Base-by-base conservation (phyloP, 37 sponge, comb jelly and placozoan species). In the Theonella swinhoei region DNA sequence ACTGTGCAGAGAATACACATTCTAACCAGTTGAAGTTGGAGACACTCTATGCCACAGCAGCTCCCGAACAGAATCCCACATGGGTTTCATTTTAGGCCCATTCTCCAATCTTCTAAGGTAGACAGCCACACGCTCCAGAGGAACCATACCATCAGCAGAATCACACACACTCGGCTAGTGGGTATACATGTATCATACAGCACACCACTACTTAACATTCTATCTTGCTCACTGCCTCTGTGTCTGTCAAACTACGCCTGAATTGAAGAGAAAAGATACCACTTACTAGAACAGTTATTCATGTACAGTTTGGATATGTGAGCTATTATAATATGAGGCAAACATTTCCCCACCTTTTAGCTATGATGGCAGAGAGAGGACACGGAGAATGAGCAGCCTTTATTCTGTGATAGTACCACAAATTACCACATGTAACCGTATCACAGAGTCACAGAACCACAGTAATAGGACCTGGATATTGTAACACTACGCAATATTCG, bases 21-120 rank as follows among this genome's bases (percentile, higher is more conserved):
- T 40, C n/a, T 47, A 7, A 47, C 54, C 54, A 47, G 54, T 47
- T 47, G 54, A 17, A 14, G 54, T 14, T 7, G 54, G 54, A 47
- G 54, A 47, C 11, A 17, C 54, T 47, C 54, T 47, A 7, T 14
- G 7, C 54, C 54, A 47, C 11, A 47, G 54, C 14, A 47, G 54
- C 14, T 47, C 54, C 7, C 54, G 14, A 14, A 47, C 54, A 17
- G 54, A 47, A 14, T 47, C 54, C 54, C 54, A 47, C 11, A 47
- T 7, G 11, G 69, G 31, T 1, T 68, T 68, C 34, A 68, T 32
- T 3, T 68, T 29, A 31, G 69, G 30, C 69, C 34, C 34, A 33
- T 68, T 68, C 31, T 68, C 69, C 64, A 78, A 39, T 25, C 32
- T 59, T 20, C 78, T 78, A 30, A 26, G 32, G 25, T 78, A 78